Percentiles rank a stretch among this genome's conserved stretches.
Conservation (phyloP, 2,113 vertebrate species). For the Gopherus flavomarginatus region DNA sequence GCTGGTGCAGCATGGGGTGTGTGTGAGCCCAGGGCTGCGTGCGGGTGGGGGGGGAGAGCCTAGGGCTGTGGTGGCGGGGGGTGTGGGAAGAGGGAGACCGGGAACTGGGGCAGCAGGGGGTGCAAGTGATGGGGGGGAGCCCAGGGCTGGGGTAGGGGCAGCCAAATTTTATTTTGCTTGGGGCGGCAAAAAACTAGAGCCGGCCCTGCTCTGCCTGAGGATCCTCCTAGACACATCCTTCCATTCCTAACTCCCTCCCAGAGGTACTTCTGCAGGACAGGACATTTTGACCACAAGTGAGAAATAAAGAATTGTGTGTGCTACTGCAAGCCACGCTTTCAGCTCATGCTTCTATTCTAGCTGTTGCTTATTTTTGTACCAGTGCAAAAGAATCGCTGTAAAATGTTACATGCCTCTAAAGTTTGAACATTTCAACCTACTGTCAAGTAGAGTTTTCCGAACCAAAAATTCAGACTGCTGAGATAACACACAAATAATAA, state of each 20-base stretch:
- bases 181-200: no score
- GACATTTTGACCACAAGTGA: not conserved
- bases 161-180: no score
- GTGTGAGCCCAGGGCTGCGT: no score
- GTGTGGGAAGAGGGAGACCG: no score
- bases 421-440: not conserved
- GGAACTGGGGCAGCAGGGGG: no score
- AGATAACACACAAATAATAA: not conserved
- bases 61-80: no score
- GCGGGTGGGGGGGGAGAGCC: no score
- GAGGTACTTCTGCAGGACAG: not conserved
- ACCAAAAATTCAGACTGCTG: not conserved
- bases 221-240: not conserved
- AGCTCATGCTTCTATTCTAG: not conserved
- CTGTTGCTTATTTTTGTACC: not conserved
- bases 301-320: not conserved
- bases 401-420: not conserved
- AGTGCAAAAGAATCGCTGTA: not conserved
- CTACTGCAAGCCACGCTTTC: not conserved
- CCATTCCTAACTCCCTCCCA: not conserved
- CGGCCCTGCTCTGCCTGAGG: not conserved
- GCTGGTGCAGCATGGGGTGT: no score
- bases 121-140: no score
- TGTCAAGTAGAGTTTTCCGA: not conserved
- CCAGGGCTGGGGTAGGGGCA: no score